These are phyloP conservation scores for Torymus texanus DNA, from an alignment of 2,888 invertebrate genomes.

Conservation along the genomic window DNA sequence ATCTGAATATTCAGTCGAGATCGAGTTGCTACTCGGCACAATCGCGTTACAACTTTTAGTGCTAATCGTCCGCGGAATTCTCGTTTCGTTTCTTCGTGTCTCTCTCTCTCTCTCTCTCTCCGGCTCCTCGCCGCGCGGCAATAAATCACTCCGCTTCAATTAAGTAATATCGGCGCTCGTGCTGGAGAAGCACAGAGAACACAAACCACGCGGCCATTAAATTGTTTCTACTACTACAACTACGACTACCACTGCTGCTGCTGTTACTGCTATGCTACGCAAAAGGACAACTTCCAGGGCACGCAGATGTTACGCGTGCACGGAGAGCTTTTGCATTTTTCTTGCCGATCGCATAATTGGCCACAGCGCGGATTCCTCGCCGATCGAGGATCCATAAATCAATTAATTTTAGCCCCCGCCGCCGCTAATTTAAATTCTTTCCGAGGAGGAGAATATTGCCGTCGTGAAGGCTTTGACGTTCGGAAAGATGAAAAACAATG, in stretches of 20 bases:
- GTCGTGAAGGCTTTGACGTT: constrained; percentile 47
- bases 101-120: no score
- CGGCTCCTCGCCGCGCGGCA: constrained; percentile 1
- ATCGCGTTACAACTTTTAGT: constrained; percentile 54
- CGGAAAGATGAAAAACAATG: constrained; percentile 44
- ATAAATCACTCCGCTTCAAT: constrained; percentile 59
- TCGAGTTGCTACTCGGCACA: constrained; percentile 31
- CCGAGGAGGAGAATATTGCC: constrained; percentile 68
- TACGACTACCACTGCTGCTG: background rate
- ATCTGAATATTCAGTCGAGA: constrained; percentile 42
- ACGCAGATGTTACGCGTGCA: constrained; percentile 18
- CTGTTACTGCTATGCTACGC: no score
- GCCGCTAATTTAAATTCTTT: constrained; percentile 74
- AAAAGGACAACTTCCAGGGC: background rate
- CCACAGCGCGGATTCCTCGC: constrained; percentile 41
- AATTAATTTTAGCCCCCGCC: constrained; percentile 74
- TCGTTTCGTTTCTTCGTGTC: constrained; percentile 33
- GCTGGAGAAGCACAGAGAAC: constrained; percentile 8
- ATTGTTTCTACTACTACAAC: constrained; percentile 37
- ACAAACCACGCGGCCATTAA: constrained; percentile 33
- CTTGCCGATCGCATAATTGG: constrained; percentile 48
- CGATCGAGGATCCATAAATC: constrained; percentile 69
- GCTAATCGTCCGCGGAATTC: constrained; percentile 50
- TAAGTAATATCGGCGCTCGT: constrained; percentile 56
- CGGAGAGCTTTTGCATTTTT: constrained; percentile 33